Percentiles rank a stretch among this genome's conserved stretches.
phyloP scores from a whole-genome alignment of 2,888 invertebrate genomes.

The Trilocha varians region DNA sequence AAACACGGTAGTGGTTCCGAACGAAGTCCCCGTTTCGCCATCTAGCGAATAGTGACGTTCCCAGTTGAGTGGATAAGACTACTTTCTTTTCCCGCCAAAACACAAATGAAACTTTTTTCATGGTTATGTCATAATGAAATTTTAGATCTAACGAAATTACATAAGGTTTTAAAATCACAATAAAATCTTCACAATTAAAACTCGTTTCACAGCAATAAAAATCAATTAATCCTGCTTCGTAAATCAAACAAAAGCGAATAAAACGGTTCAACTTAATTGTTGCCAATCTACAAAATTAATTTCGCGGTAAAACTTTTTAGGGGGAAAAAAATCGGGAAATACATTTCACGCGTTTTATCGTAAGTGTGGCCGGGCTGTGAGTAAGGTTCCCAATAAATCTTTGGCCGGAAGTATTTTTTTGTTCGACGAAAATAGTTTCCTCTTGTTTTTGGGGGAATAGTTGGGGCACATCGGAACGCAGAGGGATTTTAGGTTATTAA shows the following conservation, averaged over 20 bases:
- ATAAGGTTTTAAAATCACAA: too few relatives aligned
- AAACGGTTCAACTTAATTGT: neutral
- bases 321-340: constrained; percentile 9
- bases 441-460: constrained; percentile 47
- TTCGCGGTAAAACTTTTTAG: neutral
- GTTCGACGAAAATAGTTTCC: constrained; percentile 69
- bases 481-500: constrained; percentile 15
- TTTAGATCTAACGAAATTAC: too few relatives aligned
- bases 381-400: constrained; percentile 61
- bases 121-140: too few relatives aligned
- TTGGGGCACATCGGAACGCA: constrained; percentile 9
- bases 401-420: constrained; percentile 64
- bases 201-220: neutral
- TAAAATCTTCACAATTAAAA: neutral
- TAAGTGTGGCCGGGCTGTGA: constrained; percentile 39
- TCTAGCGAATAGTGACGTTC: too few relatives aligned
- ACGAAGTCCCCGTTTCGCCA: too few relatives aligned
- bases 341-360: constrained; percentile 70
- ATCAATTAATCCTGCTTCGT: too few relatives aligned
- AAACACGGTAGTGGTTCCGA: too few relatives aligned
- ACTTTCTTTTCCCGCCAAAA: too few relatives aligned
- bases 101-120: too few relatives aligned
- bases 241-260: too few relatives aligned
- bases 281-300: neutral
- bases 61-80: too few relatives aligned